These are phyloP conservation scores for Thecocarcelia acutangulata DNA, from an alignment of 2,888 invertebrate genomes.

Conservation along the genomic window DNA sequence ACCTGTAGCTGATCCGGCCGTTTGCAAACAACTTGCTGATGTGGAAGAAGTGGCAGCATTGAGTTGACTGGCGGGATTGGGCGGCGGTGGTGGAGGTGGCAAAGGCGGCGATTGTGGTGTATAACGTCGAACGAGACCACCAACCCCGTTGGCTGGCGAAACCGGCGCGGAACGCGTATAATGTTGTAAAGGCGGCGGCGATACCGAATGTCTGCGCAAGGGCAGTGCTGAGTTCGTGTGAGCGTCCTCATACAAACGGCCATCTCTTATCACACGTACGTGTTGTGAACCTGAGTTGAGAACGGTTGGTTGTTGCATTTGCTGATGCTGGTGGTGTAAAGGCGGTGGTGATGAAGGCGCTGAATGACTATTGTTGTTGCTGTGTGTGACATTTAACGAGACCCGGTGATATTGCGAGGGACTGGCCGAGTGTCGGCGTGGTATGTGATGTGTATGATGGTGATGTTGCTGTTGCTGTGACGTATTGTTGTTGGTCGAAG, in stretches of 20 bases:
- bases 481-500: slow-evolving; percentile 49
- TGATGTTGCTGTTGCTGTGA: slow-evolving; percentile 62
- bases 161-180: slow-evolving; percentile 76
- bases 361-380: slow-evolving; percentile 61
- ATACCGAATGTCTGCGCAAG: slow-evolving; percentile 74
- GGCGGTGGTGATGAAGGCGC: slow-evolving; percentile 72
- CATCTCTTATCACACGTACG: slow-evolving; percentile 81
- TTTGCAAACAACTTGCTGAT: slow-evolving; percentile 49
- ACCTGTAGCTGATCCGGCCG: slow-evolving; percentile 66
- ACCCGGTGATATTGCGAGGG: slow-evolving; percentile 76
- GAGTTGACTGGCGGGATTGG: slow-evolving; percentile 46
- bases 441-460: slow-evolving; percentile 70
- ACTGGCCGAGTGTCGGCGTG: slow-evolving; percentile 76
- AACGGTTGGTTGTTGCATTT: slow-evolving; percentile 69
- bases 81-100: slow-evolving; percentile 63
- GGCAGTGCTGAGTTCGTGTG: slow-evolving; percentile 61
- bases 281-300: slow-evolving; percentile 73
- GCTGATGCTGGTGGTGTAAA: slow-evolving; percentile 70
- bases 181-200: slow-evolving; percentile 76
- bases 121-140: slow-evolving; percentile 73
- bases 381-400: slow-evolving; percentile 49
- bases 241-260: slow-evolving; percentile 79
- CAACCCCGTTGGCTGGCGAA: slow-evolving; percentile 73
- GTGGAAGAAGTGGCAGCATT: slow-evolving; percentile 69
- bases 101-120: slow-evolving; percentile 71